Evolutionary conservation across 2,888 invertebrate genomes (phyloP).

Genomic region (Melipona bicolor): DNA sequence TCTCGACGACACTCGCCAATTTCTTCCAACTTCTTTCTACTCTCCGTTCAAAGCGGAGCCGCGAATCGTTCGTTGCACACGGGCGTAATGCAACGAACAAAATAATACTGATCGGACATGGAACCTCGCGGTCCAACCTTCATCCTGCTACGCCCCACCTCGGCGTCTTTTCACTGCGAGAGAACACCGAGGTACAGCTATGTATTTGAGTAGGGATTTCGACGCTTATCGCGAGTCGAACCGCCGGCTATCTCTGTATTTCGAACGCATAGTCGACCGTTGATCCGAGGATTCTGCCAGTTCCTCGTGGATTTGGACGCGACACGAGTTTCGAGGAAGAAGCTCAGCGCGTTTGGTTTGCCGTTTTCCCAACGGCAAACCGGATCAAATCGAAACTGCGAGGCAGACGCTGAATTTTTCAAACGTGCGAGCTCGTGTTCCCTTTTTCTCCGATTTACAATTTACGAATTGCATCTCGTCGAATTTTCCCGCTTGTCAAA

Average conservation of each 20-base stretch:
- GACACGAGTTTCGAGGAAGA: too few relatives aligned
- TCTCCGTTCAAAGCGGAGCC: not conserved
- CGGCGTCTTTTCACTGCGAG: constrained; percentile 34
- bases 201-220: constrained; percentile 53
- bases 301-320: not conserved
- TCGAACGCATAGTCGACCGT: constrained; percentile 21
- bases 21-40: not conserved
- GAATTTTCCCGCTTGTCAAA: not conserved
- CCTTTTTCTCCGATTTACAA: not conserved
- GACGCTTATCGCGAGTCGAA: constrained; percentile 56
- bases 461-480: not conserved
- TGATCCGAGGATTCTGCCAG: not conserved
- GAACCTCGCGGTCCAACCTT: constrained; percentile 55
- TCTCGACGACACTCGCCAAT: not conserved
- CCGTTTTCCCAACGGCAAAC: too few relatives aligned
- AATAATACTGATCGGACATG: constrained; percentile 65
- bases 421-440: not conserved
- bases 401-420: not conserved
- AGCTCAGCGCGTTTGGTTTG: not conserved
- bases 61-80: constrained; percentile 20
- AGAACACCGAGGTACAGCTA: not conserved
- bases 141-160: constrained; percentile 60
- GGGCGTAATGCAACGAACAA: constrained; percentile 49
- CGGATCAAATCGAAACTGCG: not conserved
- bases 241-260: constrained; percentile 40